A percentile compares a stretch with the other conserved stretches of the same genome.
These are phyloP conservation scores for Alcedo atthis DNA, from an alignment of 2,797 vertebrate species.

Conservation along the genomic window DNA sequence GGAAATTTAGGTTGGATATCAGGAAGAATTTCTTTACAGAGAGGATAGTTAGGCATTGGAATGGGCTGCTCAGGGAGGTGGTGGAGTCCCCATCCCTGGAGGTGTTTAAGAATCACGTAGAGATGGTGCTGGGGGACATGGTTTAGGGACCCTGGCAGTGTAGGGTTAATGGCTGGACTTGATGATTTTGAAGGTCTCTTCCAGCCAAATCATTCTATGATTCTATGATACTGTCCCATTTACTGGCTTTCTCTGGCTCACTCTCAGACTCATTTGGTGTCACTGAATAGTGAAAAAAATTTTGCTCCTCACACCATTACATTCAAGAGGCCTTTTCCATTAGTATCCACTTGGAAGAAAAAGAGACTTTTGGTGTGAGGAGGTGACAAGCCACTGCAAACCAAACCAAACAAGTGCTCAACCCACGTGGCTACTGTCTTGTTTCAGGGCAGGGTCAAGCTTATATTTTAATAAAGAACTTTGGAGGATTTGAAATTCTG, in stretches of 20 bases:
- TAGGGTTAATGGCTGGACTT: too few relatives aligned
- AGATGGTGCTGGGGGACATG: too few relatives aligned
- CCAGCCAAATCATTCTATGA: too few relatives aligned
- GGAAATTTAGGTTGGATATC: too few relatives aligned
- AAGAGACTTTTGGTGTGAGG: background rate
- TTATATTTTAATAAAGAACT: background rate
- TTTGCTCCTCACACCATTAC: fast-evolving
- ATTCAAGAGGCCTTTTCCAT: background rate
- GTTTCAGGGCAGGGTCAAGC: fast-evolving
- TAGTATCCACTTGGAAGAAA: background rate
- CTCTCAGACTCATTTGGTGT: background rate
- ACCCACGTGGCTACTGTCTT: fast-evolving
- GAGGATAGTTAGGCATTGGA: too few relatives aligned
- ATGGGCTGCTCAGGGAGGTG: too few relatives aligned
- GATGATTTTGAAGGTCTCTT: too few relatives aligned
- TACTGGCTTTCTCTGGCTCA: background rate
- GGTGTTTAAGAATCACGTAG: too few relatives aligned
- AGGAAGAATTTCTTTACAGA: too few relatives aligned
- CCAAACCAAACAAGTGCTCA: background rate
- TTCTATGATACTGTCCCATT: background rate
- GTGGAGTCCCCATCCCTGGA: too few relatives aligned
- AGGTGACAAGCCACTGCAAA: background rate
- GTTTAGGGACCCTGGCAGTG: too few relatives aligned
- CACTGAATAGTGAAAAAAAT: background rate
- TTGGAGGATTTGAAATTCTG: background rate